Evolutionary conservation across 2,113 vertebrate genomes (phyloP).

Genomic region (Thryonomys swinderianus): DNA sequence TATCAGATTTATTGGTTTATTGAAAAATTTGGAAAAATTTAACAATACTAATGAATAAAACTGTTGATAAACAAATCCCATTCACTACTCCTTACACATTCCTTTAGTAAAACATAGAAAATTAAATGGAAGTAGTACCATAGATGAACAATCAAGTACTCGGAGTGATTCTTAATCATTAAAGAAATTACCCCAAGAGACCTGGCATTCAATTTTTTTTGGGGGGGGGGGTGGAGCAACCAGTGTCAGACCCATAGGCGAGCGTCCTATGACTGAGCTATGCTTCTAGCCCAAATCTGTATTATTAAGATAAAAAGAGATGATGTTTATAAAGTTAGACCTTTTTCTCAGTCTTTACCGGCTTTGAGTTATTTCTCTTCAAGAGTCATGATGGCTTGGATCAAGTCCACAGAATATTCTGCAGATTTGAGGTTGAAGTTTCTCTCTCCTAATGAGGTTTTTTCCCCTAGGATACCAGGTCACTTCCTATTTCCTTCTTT

Average conservation of each 20-base stretch:
- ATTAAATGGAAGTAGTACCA: neutral
- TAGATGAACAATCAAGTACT: neutral
- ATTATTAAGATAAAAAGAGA: conserved; percentile 16
- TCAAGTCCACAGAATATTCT: neutral
- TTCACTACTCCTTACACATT: neutral
- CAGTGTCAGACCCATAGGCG: neutral
- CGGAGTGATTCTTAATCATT: neutral
- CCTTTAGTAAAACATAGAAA: neutral
- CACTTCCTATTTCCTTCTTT: conserved; percentile 54
- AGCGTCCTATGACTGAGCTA: neutral
- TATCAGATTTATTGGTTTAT: neutral
- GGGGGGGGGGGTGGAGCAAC: neutral
- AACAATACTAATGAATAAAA: conserved; percentile 45
- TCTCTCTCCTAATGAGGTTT: neutral
- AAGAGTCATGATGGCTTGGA: neutral
- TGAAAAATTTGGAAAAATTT: neutral
- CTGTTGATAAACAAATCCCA: neutral
- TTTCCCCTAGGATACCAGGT: neutral
- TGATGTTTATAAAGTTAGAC: neutral
- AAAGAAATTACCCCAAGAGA: neutral
- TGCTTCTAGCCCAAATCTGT: neutral
- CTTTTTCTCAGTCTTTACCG: neutral
- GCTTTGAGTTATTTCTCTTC: conserved; percentile 4
- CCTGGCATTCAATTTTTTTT: neutral
- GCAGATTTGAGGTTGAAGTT: neutral